A percentile compares a stretch with the other conserved stretches of the same genome.
These are phyloP conservation scores for Crocallis elinguaria DNA, from an alignment of 2,888 invertebrate species.

Conservation along the genomic window DNA sequence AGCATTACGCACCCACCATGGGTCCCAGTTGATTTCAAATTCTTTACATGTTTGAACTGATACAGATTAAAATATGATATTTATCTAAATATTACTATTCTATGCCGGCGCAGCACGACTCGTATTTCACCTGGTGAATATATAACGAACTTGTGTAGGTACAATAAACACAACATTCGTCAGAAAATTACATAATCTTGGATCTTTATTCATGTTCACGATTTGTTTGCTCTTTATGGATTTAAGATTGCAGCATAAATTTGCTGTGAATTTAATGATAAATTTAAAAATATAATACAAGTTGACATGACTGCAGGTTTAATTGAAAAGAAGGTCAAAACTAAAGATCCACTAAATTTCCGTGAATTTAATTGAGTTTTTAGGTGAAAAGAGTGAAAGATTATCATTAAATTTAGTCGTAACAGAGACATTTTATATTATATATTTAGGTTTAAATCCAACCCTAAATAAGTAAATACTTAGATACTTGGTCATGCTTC, in stretches of 20 bases:
- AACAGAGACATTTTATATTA: too few relatives aligned
- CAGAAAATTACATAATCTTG: conserved; percentile 24
- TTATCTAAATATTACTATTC: conserved; percentile 71
- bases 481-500: too few relatives aligned
- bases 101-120: conserved; percentile 65
- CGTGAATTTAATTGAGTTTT: too few relatives aligned
- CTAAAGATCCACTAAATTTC: too few relatives aligned
- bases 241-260: not conserved
- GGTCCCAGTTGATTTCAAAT: conserved; percentile 38
- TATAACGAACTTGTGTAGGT: conserved; percentile 60
- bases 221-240: conserved; percentile 17
- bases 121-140: conserved; percentile 73
- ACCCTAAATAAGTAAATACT: too few relatives aligned
- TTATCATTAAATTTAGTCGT: too few relatives aligned
- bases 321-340: too few relatives aligned
- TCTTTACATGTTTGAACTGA: conserved; percentile 63
- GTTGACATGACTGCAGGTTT: too few relatives aligned
- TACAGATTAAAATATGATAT: conserved; percentile 68
- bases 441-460: too few relatives aligned
- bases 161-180: conserved; percentile 50
- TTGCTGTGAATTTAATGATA: too few relatives aligned
- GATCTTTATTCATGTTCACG: conserved; percentile 32
- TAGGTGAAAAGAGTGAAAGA: too few relatives aligned
- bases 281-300: too few relatives aligned
- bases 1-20: not conserved